Percentiles rank a stretch among this genome's conserved stretches.
phyloP scores from a whole-genome alignment of 2,113 vertebrate genomes.

The Lamprologus callipterus region DNA sequence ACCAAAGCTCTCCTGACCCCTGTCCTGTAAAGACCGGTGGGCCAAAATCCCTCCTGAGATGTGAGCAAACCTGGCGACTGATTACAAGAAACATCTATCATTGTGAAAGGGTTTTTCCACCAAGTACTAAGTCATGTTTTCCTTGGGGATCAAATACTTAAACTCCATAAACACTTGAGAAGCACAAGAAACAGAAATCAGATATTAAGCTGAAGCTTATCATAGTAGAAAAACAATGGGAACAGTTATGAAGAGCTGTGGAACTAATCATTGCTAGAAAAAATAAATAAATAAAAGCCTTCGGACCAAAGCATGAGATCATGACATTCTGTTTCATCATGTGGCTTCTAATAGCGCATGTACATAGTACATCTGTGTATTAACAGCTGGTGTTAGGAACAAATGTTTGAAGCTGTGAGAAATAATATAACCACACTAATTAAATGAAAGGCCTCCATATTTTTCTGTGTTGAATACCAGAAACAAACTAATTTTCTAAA shows the following conservation, averaged over 20 bases:
- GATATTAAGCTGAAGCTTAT: neutral
- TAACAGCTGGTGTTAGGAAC: slow-evolving; percentile 13
- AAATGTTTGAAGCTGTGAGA: neutral
- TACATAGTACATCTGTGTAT: slow-evolving; percentile 13
- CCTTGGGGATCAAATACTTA: neutral
- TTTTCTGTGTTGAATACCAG: neutral
- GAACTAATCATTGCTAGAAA: neutral
- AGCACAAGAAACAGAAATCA: neutral
- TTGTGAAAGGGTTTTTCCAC: neutral
- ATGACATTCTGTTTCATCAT: neutral
- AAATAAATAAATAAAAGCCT: neutral
- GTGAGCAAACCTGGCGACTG: neutral
- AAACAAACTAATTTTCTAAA: neutral
- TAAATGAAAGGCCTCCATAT: neutral
- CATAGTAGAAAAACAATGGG: neutral
- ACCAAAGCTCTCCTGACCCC: neutral
- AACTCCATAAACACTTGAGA: neutral
- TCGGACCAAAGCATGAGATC: neutral
- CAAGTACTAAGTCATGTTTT: neutral
- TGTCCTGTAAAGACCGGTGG: neutral
- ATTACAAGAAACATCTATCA: neutral
- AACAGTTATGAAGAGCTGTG: neutral
- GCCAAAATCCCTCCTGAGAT: neutral
- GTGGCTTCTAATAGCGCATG: neutral
- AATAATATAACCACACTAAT: neutral